Evolutionary conservation across 2,888 invertebrate genomes (phyloP), one percentile per base, ranked within the genome.

Genomic region (Mythimna impura): DNA sequence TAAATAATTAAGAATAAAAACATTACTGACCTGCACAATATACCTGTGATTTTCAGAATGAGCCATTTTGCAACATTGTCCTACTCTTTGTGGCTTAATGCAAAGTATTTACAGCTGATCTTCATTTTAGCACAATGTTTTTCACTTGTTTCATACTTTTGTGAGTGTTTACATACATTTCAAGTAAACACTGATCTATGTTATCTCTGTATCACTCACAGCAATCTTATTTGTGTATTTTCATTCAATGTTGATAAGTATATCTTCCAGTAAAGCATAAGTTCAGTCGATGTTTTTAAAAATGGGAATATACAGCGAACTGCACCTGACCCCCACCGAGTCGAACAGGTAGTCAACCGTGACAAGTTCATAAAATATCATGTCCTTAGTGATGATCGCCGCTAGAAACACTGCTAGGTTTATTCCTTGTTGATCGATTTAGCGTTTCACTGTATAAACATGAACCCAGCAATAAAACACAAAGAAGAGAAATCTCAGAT

Each of bases 21-120:
- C 50, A 73, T 75, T 76, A 94, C 94, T 91, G 82, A 98, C 98
- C 97, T 98, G 98, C 87, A 98, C 97, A 92, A 98, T 97, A 94
- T 97, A 97, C 91, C 97, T 96, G 93, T 97, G 97, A 95, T 97
- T 97, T 91, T 97, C 97, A 93, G 96, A 93, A 90, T 95, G 94
- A 92, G 97, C 96, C 97, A 97, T 97, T 91, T 93, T 96, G 94
- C 91, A 93, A 91, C 94, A 95, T 95, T 92, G 90, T 94, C 90
- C 90, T 93, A 91, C 87, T 90, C 89, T 89, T 89, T 87, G 75
- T 80, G 84, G 85, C 82, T 86, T 84, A 89, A 91, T 90, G 88
- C 85, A 85, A 88, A 86, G 79, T 83, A 82, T 86, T 87, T 84
- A 87, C 87, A 84, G 85, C 80, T 89, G 86, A 88, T 89, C 90